phyloP scores from a whole-genome alignment of 2,888 invertebrate genomes.

The Netelia melanura region DNA sequence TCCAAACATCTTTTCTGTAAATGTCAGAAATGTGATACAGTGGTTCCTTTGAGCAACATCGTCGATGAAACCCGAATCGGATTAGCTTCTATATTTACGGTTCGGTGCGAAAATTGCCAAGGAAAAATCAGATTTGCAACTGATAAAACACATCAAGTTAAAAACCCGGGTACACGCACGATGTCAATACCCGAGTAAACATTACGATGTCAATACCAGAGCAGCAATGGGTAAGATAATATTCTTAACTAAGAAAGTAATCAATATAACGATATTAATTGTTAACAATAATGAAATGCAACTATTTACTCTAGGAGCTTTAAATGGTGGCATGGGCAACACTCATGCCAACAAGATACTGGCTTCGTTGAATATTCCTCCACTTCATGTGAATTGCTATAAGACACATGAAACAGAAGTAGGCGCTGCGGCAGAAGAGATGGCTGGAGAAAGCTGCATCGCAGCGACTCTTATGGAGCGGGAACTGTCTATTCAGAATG shows the following conservation, averaged over 20 bases:
- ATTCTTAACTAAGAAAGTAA: slow-evolving; percentile 24
- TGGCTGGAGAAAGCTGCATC: slow-evolving; percentile 29
- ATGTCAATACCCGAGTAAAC: slow-evolving; percentile 24
- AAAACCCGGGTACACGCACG: background rate
- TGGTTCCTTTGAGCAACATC: too few relatives aligned
- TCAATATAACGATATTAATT: slow-evolving; percentile 12
- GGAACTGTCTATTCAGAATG: slow-evolving; percentile 16
- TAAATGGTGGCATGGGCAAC: slow-evolving; percentile 21
- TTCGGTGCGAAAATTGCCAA: too few relatives aligned
- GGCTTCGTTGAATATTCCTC: slow-evolving; percentile 30
- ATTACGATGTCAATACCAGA: slow-evolving; percentile 38
- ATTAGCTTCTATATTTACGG: too few relatives aligned
- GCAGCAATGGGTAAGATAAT: slow-evolving; percentile 31
- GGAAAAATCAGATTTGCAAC: too few relatives aligned
- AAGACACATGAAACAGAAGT: slow-evolving; percentile 29
- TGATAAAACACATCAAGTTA: too few relatives aligned
- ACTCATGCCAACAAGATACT: background rate
- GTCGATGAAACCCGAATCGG: too few relatives aligned
- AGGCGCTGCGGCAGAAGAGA: slow-evolving; percentile 25
- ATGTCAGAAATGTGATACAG: slow-evolving; percentile 42
- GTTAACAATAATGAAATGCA: slow-evolving; percentile 7
- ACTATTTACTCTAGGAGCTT: slow-evolving; percentile 31
- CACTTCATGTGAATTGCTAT: slow-evolving; percentile 5
- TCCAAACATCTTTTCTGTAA: slow-evolving; percentile 46
- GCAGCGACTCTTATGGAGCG: slow-evolving; percentile 17